Conservation (phyloP, 2,888 invertebrate genomes). For the Drosophila formosana region DNA sequence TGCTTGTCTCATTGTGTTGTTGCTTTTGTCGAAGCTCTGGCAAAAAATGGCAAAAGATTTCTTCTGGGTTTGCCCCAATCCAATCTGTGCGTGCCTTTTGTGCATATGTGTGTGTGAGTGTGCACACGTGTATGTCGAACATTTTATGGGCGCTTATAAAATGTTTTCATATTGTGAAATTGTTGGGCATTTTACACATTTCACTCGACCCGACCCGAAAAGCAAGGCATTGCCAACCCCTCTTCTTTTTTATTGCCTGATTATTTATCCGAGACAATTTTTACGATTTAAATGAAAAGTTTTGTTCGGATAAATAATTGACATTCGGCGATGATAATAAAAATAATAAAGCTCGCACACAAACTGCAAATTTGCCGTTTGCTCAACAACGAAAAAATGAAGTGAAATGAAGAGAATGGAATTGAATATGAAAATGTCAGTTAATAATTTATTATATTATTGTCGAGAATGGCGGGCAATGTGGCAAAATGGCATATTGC, state of each 20-base stretch:
- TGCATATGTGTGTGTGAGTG: slow-evolving; percentile 1
- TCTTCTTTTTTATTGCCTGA: slow-evolving; percentile 44
- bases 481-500: slow-evolving; percentile 23
- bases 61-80: slow-evolving; percentile 18
- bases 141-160: slow-evolving; percentile 51
- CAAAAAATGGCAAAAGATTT: slow-evolving; percentile 51
- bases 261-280: slow-evolving; percentile 46
- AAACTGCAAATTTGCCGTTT: slow-evolving; percentile 18
- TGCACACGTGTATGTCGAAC: slow-evolving; percentile 20
- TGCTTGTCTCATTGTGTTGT: slow-evolving; percentile 24
- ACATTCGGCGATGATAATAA: slow-evolving; percentile 19
- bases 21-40: slow-evolving; percentile 16
- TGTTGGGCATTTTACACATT: slow-evolving; percentile 49
- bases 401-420: slow-evolving; percentile 8
- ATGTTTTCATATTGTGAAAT: slow-evolving; percentile 42
- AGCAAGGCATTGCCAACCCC: slow-evolving; percentile 4
- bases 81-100: slow-evolving; percentile 23
- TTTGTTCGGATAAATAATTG: slow-evolving; percentile 40
- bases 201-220: slow-evolving; percentile 27
- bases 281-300: slow-evolving; percentile 56
- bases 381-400: background rate
- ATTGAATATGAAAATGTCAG: slow-evolving; percentile 10
- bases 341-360: slow-evolving; percentile 5
- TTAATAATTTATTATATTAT: slow-evolving; percentile 34
- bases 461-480: background rate